Evolutionary conservation across 2,888 invertebrate genomes (phyloP).

Genomic region (Phengaris arion): DNA sequence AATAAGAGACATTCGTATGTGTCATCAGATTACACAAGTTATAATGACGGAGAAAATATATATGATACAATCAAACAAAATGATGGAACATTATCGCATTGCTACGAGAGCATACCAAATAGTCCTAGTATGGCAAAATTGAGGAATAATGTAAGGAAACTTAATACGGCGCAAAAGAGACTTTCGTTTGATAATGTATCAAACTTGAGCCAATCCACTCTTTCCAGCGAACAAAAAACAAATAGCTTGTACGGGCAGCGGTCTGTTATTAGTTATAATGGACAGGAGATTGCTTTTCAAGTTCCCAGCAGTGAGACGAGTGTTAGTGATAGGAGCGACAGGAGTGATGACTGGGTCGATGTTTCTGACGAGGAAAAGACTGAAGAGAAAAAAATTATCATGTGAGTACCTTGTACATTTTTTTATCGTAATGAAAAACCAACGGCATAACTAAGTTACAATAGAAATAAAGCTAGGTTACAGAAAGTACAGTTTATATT

Average conservation of each 20-base stretch:
- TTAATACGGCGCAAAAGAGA: conserved; percentile 63
- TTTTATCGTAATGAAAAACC: no score
- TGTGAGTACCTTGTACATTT: conserved; percentile 65
- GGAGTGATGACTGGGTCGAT: conserved; percentile 84
- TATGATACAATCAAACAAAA: conserved; percentile 81
- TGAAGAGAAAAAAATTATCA: conserved; percentile 74
- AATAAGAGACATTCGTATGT: conserved; percentile 65
- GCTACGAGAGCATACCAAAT: conserved; percentile 81
- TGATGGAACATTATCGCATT: conserved; percentile 75
- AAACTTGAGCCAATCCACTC: conserved; percentile 74
- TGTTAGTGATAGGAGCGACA: conserved; percentile 80
- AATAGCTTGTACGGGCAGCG: conserved; percentile 81
- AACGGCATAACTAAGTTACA: no score
- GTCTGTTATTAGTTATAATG: conserved; percentile 71
- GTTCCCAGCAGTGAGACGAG: conserved; percentile 80
- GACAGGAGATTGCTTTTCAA: conserved; percentile 73
- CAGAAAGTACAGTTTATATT: no score
- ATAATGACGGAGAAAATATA: conserved; percentile 79
- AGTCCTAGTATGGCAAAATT: conserved; percentile 73
- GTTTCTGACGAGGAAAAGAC: conserved; percentile 79
- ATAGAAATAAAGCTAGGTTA: no score
- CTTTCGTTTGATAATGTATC: conserved; percentile 72
- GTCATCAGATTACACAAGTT: conserved; percentile 63
- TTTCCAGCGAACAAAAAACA: conserved; percentile 81
- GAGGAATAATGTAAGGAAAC: conserved; percentile 62